Percentiles rank a stretch among this genome's conserved stretches.
These are phyloP conservation scores for Euphydryas editha DNA, from an alignment of 2,888 invertebrate genomes.

Conservation along the genomic window DNA sequence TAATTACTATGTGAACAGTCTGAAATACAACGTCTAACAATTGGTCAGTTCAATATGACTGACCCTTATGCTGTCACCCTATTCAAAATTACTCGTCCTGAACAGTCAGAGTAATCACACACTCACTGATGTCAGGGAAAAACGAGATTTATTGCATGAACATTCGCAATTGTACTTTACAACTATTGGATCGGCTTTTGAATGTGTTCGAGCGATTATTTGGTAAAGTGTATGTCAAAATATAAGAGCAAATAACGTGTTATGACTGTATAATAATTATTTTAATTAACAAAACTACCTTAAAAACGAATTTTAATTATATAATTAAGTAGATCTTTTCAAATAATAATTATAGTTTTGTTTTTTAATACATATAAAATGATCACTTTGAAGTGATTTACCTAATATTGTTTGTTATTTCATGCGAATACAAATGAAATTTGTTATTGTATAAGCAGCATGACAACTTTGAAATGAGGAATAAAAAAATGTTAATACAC, in stretches of 20 bases:
- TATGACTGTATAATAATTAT: neutral
- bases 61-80: constrained; percentile 45
- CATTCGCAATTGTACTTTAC: constrained; percentile 6
- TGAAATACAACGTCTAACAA: constrained; percentile 37
- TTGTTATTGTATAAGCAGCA: no score
- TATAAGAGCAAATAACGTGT: neutral
- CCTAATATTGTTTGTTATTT: no score
- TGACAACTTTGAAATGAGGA: no score
- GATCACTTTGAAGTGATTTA: no score
- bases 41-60: constrained; percentile 46
- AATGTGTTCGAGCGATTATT: neutral
- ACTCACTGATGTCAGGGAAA: constrained; percentile 42
- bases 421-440: no score
- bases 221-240: neutral
- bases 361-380: no score
- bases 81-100: constrained; percentile 45
- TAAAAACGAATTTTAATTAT: no score
- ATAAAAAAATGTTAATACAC: no score
- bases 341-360: no score
- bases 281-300: no score
- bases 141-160: constrained; percentile 30
- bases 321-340: no score
- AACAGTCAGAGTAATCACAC: constrained; percentile 47
- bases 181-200: constrained; percentile 8
- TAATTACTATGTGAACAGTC: constrained; percentile 17